These are phyloP conservation scores for Phymatocera aterrima DNA, from an alignment of 2,888 invertebrate genomes.

Conservation along the genomic window DNA sequence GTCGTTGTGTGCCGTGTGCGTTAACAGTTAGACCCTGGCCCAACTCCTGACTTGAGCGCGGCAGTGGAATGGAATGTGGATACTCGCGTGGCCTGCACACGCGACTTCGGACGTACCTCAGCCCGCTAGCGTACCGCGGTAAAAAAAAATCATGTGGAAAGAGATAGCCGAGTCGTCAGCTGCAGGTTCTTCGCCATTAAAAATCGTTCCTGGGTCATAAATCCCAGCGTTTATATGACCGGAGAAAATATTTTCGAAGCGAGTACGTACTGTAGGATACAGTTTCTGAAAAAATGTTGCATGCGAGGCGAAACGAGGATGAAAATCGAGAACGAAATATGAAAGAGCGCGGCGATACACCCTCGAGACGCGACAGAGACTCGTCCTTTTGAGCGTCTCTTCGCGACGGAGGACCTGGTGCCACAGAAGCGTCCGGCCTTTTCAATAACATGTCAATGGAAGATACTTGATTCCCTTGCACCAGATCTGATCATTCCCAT, in stretches of 20 bases:
- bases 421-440: constrained; percentile 46
- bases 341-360: constrained; percentile 6
- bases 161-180: constrained; percentile 12
- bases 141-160: constrained; percentile 6
- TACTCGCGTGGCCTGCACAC: constrained; percentile 50
- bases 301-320: not conserved
- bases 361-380: not conserved
- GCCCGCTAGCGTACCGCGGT: constrained; percentile 6
- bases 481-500: constrained; percentile 65
- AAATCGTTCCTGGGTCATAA: constrained; percentile 26
- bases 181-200: constrained; percentile 17
- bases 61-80: constrained; percentile 43
- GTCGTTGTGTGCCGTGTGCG: constrained; percentile 65
- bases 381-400: constrained; percentile 9
- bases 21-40: constrained; percentile 66
- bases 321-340: not conserved
- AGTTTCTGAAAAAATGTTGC: not conserved
- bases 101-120: constrained; percentile 46
- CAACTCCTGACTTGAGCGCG: constrained; percentile 45
- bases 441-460: constrained; percentile 58
- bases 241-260: not conserved
- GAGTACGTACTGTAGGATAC: not conserved
- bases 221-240: not conserved
- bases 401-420: constrained; percentile 8
- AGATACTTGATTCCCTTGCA: constrained; percentile 69